A percentile compares a stretch with the other conserved stretches of the same genome.
These are phyloP conservation scores for honey bee (Apis mellifera) DNA, from an alignment of 1,140 invertebrate species.

Conservation along the genomic window Amel_HAv3.1 CM009937.2:11767501-11768000, in stretches of 20 bases:
- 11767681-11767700: not conserved
- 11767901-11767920: not conserved
- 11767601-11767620: not conserved
- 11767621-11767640: not conserved
- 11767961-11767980: constrained; percentile 52
- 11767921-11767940: constrained; percentile 18
- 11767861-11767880: constrained; percentile 49
- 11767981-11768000: constrained; percentile 39
- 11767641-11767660: not conserved
- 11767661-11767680: not conserved
- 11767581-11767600: not conserved
- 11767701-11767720: constrained; percentile 1
- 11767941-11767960: constrained; percentile 49
- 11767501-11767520: too few relatives aligned
- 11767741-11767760: not conserved
- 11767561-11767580: not conserved
- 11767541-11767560: too few relatives aligned
- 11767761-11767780: constrained; percentile 24
- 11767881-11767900: constrained; percentile 22
- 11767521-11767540: too few relatives aligned
- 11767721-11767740: constrained; percentile 19
- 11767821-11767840: constrained; percentile 42
- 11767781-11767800: constrained; percentile 24
- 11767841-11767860: constrained; percentile 36
- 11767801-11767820: constrained; percentile 26